Percentiles rank a stretch among this genome's conserved stretches.
phyloP scores from a whole-genome alignment of 2,113 vertebrate species.

The Prietella phreatophila region DNA sequence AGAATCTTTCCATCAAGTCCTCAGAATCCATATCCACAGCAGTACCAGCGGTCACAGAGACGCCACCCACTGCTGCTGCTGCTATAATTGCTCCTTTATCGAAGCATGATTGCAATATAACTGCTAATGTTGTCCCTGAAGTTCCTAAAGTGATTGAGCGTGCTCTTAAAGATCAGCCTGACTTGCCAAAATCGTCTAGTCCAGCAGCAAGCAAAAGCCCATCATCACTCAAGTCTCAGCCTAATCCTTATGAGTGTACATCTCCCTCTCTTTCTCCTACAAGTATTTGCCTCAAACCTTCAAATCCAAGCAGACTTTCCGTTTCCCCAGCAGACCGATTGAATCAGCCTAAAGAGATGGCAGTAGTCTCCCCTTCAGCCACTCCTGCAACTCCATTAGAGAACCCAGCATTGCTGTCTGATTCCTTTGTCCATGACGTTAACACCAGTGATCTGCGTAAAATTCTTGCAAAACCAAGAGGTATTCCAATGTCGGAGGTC shows the following conservation, averaged over 20 bases:
- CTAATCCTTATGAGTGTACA: constrained; percentile 58
- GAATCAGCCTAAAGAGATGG: constrained; percentile 78
- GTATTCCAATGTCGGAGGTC: constrained; percentile 68
- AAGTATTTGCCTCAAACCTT: constrained; percentile 63
- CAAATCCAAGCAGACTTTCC: constrained; percentile 61
- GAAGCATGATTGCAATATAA: constrained; percentile 55
- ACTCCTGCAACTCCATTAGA: constrained; percentile 65
- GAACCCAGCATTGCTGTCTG: constrained; percentile 67
- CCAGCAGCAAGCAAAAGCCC: constrained; percentile 63
- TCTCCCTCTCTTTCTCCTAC: constrained; percentile 65
- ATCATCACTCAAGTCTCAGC: constrained; percentile 59
- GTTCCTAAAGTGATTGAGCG: constrained; percentile 52
- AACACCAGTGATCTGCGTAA: constrained; percentile 88
- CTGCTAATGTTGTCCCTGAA: constrained; percentile 50
- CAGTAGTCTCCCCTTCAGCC: constrained; percentile 70
- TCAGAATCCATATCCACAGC: constrained; percentile 51
- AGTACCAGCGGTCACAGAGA: constrained; percentile 53
- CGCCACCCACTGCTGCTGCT: constrained; percentile 50
- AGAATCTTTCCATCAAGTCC: constrained; percentile 57
- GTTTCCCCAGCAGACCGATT: constrained; percentile 81
- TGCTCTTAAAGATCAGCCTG: constrained; percentile 62
- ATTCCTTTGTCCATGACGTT: constrained; percentile 78
- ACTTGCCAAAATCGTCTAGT: constrained; percentile 58
- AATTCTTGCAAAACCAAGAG: constrained; percentile 93
- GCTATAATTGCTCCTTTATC: constrained; percentile 68